phyloP scores from a whole-genome alignment of 2,888 invertebrate species.

The Macrophya annulata region DNA sequence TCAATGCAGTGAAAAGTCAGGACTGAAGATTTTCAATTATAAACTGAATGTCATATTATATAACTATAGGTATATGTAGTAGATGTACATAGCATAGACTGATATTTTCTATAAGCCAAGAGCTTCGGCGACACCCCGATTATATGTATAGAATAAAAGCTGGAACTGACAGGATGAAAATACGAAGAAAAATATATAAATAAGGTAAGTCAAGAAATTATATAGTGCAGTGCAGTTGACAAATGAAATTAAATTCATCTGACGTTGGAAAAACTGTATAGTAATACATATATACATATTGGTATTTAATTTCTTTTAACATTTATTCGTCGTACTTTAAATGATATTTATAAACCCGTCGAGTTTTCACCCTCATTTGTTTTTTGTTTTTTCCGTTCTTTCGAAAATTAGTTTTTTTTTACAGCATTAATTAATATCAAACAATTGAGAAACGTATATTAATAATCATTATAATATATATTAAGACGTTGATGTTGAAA shows the following conservation, averaged over 20 bases:
- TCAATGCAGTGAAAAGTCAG: too few species aligned
- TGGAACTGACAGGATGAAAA: slow-evolving; percentile 18
- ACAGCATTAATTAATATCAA: neutral
- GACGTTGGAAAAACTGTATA: neutral
- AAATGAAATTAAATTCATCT: slow-evolving; percentile 15
- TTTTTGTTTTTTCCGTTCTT: neutral
- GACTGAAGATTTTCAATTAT: neutral
- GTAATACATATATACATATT: neutral
- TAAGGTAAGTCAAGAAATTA: neutral
- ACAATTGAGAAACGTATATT: neutral
- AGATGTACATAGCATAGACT: neutral
- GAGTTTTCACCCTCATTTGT: neutral
- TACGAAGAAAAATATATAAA: neutral
- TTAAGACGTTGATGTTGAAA: neutral
- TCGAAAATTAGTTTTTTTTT: neutral
- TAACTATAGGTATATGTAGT: too few species aligned
- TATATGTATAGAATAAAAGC: neutral
- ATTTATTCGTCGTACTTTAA: neutral
- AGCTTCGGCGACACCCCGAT: neutral
- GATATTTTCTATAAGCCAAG: neutral
- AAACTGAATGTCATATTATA: neutral
- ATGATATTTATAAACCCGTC: neutral
- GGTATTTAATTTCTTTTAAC: neutral
- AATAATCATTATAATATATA: slow-evolving; percentile 2
- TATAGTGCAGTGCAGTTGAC: slow-evolving; percentile 2